Evolutionary conservation across 2,113 vertebrate species (phyloP), one percentile per base, ranked within the genome.

Genomic region (Erythrolamprus reginae): DNA sequence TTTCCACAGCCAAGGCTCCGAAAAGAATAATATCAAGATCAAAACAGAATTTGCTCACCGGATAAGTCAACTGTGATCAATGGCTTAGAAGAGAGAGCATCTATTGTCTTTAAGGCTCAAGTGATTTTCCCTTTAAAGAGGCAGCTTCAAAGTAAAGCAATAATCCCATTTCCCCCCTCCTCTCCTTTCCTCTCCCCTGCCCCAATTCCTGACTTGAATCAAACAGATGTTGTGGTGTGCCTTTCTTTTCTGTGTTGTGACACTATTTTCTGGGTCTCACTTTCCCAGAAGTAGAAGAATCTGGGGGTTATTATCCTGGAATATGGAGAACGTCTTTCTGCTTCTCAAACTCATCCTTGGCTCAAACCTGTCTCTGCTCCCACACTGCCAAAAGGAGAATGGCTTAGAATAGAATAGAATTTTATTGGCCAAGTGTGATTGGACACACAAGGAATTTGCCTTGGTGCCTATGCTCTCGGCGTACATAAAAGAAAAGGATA

Each of bases 11-110:
- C 82, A 56, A 90, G 87, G 38, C 38, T 8, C 87, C 55, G 48
- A 90, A 87, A 38, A 50, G 65, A 55, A 90, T 90, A 82, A 82
- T 85, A 45, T 56, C 51, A 87, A 47, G 85, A 87, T 52, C 38
- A 33, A 51, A 90, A 87, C 33, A 87, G 51, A 90, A 90, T 47
- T 47, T 42, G 6, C 17, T 87, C 61, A 82, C 61, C 56, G 28
- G 85, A 82, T 51, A 55, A 6, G 65, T 87, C 50, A 82, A 13
- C 42, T 90, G 26, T 82, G 51, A 56, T 90, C 85, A 82, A 50
- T 87, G 50, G 65, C 33, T 87, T 82, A 87, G 28, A 82, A 53
- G 47, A 87, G 26, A 10, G 33, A 45, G 9, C 42, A 87, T 56
- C 53, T 56, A 90, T 87, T 82, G 55, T 21, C 82, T 82, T 82